Conservation (phyloP, 2,113 vertebrate genomes). For the Dunckerocampus dactyliophorus region DNA sequence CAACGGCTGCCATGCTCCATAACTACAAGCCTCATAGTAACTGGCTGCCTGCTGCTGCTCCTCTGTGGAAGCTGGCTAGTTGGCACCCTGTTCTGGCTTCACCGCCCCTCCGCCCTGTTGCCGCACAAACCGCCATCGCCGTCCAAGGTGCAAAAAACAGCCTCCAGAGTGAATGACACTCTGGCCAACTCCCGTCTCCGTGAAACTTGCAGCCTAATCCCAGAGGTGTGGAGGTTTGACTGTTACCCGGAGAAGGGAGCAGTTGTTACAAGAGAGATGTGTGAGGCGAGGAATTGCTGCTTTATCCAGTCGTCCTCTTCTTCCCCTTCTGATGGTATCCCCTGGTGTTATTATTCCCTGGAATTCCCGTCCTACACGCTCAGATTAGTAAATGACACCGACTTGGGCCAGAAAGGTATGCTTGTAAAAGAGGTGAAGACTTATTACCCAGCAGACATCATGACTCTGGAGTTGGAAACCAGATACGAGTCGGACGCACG, state of each 20-base stretch:
- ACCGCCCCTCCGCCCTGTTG: constrained; percentile 30
- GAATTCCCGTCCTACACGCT: constrained; percentile 80
- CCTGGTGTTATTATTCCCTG: constrained; percentile 84
- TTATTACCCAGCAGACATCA: constrained; percentile 81
- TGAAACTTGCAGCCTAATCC: constrained; percentile 60
- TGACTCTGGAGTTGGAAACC: constrained; percentile 71
- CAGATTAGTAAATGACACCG: constrained; percentile 64
- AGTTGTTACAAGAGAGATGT: constrained; percentile 79
- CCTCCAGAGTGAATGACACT: constrained; percentile 1
- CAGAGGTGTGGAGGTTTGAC: constrained; percentile 77
- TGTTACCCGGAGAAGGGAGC: constrained; percentile 78
- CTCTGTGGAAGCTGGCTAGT: constrained; percentile 68
- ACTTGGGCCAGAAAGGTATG: constrained; percentile 67
- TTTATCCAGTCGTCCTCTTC: constrained; percentile 57
- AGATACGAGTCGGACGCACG: constrained; percentile 74
- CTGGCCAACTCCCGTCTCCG: neutral
- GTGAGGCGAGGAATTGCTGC: constrained; percentile 81
- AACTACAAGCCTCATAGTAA: constrained; percentile 57
- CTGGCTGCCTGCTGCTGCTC: constrained; percentile 65
- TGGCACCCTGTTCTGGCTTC: constrained; percentile 71
- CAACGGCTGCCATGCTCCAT: constrained; percentile 53
- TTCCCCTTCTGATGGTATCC: constrained; percentile 50
- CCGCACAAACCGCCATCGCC: constrained; percentile 45
- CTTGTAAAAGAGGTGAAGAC: constrained; percentile 72
- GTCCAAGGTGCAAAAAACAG: constrained; percentile 4